Evolutionary conservation across 2,888 invertebrate species (phyloP).

Genomic region (Troglohyphantes excavatus): DNA sequence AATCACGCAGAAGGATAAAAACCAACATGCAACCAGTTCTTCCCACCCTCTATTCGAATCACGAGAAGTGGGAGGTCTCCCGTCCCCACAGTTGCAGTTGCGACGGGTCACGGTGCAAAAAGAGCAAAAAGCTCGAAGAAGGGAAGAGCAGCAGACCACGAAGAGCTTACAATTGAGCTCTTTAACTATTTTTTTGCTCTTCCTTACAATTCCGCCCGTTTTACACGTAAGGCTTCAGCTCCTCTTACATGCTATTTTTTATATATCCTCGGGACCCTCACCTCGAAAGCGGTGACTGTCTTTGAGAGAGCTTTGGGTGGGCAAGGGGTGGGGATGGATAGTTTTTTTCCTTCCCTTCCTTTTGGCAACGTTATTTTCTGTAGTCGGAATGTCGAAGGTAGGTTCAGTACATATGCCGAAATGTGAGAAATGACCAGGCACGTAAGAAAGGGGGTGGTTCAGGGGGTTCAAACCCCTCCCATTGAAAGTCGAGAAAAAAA

Average conservation of each 20-base stretch:
- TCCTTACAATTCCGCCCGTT: conserved; percentile 35
- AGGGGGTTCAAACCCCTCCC: too few species aligned
- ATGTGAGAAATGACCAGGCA: too few species aligned
- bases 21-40: neutral
- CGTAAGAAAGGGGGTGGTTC: too few species aligned
- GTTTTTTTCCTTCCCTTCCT: neutral
- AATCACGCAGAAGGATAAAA: neutral
- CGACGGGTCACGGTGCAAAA: conserved; percentile 1
- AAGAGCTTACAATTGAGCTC: conserved; percentile 50
- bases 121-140: conserved; percentile 11
- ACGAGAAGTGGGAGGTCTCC: neutral
- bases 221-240: conserved; percentile 70
- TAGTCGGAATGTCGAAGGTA: neutral
- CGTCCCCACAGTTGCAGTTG: neutral
- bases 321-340: conserved; percentile 16
- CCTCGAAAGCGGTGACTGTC: conserved; percentile 46
- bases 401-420: too few species aligned
- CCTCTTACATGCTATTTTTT: conserved; percentile 30
- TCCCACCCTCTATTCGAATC: neutral
- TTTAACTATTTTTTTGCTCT: conserved; percentile 3
- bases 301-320: conserved; percentile 33
- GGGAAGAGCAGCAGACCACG: conserved; percentile 52
- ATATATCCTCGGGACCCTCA: neutral
- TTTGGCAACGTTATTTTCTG: neutral
- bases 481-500: too few species aligned